These are phyloP conservation scores for Lytechinus pictus DNA, from an alignment of 35 echinoderm and acorn worm species.

Conservation along the genomic window DNA sequence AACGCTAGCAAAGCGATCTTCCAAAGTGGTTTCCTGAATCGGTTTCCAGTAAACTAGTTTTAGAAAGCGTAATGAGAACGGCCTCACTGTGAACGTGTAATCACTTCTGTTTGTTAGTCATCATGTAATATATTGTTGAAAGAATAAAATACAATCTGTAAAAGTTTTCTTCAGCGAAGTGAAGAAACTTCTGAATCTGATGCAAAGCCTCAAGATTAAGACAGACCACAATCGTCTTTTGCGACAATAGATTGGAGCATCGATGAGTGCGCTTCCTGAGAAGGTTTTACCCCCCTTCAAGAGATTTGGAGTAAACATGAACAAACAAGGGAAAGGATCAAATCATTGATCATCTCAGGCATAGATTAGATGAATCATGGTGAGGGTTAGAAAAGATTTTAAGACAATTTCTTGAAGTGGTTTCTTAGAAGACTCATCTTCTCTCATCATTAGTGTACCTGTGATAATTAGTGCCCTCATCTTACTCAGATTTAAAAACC, in stretches of 20 bases:
- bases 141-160: background rate
- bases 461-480: background rate
- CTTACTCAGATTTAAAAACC: background rate
- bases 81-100: background rate
- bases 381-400: background rate
- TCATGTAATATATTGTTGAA: background rate
- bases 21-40: no score
- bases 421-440: background rate
- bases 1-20: no score
- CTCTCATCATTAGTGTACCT: background rate
- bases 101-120: background rate
- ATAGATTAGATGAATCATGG: slow-evolving; percentile 2
- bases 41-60: no score
- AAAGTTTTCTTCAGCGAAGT: background rate
- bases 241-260: background rate
- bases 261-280: background rate
- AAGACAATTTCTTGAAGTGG: background rate
- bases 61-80: no score
- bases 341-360: background rate
- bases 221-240: slow-evolving; percentile 1
- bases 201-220: background rate
- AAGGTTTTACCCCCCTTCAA: slow-evolving; percentile 10
- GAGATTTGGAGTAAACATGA: background rate
- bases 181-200: background rate
- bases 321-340: background rate